phyloP scores from a whole-genome alignment of 2,113 vertebrate species.

The Progne subis region DNA sequence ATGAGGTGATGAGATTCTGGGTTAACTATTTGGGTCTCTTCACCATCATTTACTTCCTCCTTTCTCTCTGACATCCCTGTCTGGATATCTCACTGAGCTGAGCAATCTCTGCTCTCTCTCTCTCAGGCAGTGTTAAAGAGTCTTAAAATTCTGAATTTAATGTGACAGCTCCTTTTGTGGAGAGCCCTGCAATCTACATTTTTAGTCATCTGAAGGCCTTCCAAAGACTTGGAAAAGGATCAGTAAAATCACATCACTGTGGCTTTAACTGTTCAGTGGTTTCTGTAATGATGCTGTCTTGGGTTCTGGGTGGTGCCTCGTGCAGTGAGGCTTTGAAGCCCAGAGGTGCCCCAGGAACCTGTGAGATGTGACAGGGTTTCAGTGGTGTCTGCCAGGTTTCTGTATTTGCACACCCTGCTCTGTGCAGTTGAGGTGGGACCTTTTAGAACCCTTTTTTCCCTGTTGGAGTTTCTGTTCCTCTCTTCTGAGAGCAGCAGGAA shows the following conservation, averaged over 20 bases:
- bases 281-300: neutral
- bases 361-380: neutral
- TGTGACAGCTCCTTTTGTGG: neutral
- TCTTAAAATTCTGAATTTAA: neutral
- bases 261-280: neutral
- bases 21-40: neutral
- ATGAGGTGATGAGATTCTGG: neutral
- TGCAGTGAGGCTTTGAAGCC: neutral
- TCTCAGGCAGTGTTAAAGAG: neutral
- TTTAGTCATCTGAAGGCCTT: neutral
- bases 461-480: neutral
- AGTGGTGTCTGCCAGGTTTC: neutral
- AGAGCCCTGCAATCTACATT: neutral
- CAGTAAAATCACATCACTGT: neutral
- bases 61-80: neutral
- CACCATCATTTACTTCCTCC: neutral
- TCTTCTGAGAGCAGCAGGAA: neutral
- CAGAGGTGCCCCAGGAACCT: neutral
- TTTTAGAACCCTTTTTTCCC: neutral
- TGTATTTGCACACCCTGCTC: neutral
- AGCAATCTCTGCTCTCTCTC: neutral
- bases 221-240: neutral
- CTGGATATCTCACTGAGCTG: neutral
- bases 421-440: neutral
- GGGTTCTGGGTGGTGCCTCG: rapidly evolving